These are phyloP conservation scores for Belonocnema kinseyi DNA, from an alignment of 1,140 invertebrate species.

Conservation along the genomic window DNA sequence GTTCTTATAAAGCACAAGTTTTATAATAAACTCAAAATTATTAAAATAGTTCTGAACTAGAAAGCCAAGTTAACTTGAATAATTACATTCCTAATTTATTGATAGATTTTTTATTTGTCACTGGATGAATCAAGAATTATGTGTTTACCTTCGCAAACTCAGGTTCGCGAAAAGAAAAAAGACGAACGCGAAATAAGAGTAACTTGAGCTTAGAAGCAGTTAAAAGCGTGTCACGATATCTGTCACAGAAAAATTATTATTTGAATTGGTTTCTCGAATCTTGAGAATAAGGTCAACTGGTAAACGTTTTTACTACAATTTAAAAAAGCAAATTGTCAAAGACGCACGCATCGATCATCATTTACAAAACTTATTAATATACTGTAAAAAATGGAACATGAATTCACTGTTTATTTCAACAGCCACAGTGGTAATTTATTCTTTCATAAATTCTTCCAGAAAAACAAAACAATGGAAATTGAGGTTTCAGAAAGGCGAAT, in stretches of 20 bases:
- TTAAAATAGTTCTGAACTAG: no score
- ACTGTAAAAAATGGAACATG: background rate
- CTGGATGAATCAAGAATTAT: no score
- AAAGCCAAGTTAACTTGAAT: no score
- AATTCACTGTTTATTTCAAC: constrained; percentile 11
- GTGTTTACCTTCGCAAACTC: background rate
- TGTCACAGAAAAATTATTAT: constrained; percentile 14
- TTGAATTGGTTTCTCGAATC: background rate
- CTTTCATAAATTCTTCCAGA: background rate
- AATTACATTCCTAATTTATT: no score
- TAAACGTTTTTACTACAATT: constrained; percentile 13
- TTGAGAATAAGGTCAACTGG: background rate
- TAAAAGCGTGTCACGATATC: background rate
- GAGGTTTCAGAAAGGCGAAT: background rate
- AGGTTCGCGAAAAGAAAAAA: background rate
- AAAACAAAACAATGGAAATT: no score
- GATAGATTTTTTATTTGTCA: no score
- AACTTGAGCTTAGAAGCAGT: constrained; percentile 13
- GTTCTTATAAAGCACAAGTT: no score
- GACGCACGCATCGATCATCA: background rate
- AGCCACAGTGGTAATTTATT: background rate
- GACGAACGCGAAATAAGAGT: background rate
- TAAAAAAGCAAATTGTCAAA: constrained; percentile 8
- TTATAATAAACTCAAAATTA: no score
- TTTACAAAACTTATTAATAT: background rate